Base-by-base conservation (phyloP, 2,888 invertebrate genomes). In the Leucophora obtusa region DNA sequence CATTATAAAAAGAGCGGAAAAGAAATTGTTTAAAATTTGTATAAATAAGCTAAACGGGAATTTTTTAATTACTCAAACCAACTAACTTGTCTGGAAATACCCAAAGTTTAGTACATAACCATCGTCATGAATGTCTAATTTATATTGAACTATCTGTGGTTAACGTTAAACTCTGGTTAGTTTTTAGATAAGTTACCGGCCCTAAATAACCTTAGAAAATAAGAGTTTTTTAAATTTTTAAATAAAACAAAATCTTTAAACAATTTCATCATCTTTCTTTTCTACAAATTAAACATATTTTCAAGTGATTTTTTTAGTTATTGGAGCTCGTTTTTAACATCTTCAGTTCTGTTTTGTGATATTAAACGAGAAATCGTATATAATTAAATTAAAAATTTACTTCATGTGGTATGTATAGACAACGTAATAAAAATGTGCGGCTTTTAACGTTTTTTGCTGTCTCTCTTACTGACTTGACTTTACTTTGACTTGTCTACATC, bases 401-500 rank as follows among this genome's bases (percentile, higher is more conserved):
- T 15, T n/a, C 43, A 47, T 47, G n/a, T 47, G 43, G 43, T 47
- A 47, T 47, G 43, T 47, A 47, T 47, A n/a, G 43, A 47, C 43
- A 47, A 47, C 14, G n/a, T 47, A n/a, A 7, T 47, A 47, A n/a
- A 28, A n/a, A 33, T 28, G 24, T 56, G 56, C 8, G 28, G 10
- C 8, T 56, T 28, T n/a, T 33, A 24, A 28, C 9, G 15, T 56
- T 28, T 28, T 56, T 14, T 56, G n/a, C 10, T 18, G 10, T 62
- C 8, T 59, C 8, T 59, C 18, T 43, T 47, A 24, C 47, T n/a
- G n/a, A n/a, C 11, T 59, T 54, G 53, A 47, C 33, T 65, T 51
- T 69, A 53, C 15, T 62, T 53, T 28, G 51, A 51, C 35, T 63
- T 70, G 73, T 77, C 81, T 81, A 74, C 76, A 80, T 72, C 76